These are phyloP conservation scores for Shinisaurus crocodilurus DNA, from an alignment of 2,113 vertebrate genomes.

Conservation along the genomic window DNA sequence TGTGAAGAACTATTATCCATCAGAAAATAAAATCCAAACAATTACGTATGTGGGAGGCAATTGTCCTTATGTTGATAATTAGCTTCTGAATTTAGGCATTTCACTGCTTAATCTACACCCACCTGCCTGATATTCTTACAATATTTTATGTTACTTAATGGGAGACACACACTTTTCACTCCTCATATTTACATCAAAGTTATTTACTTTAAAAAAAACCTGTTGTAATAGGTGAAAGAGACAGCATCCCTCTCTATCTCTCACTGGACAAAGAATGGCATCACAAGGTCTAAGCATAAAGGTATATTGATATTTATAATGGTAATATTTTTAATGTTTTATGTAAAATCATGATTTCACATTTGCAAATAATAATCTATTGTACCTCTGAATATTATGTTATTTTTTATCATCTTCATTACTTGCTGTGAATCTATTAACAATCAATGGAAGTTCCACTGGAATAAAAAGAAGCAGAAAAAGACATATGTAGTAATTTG, in stretches of 20 bases:
- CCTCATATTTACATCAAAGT: constrained; percentile 71
- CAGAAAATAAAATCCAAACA: constrained; percentile 61
- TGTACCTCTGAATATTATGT: constrained; percentile 66
- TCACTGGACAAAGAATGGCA: constrained; percentile 73
- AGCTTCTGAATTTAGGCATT: constrained; percentile 74
- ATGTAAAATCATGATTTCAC: constrained; percentile 75
- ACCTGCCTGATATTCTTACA: constrained; percentile 64
- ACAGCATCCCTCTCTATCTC: constrained; percentile 71
- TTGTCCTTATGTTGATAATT: constrained; percentile 76
- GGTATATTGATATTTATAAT: constrained; percentile 73
- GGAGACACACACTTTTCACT: constrained; percentile 73
- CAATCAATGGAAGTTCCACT: constrained; percentile 46
- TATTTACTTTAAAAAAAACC: constrained; percentile 69
- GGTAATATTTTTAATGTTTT: constrained; percentile 68
- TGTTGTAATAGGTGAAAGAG: constrained; percentile 72
- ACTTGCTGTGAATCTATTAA: constrained; percentile 53
- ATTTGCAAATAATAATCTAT: constrained; percentile 74
- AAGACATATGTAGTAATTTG: constrained; percentile 28
- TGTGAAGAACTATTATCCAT: constrained; percentile 66
- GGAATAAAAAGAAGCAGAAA: constrained; percentile 48
- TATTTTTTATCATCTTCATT: constrained; percentile 65
- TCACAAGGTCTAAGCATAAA: constrained; percentile 68
- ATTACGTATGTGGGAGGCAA: constrained; percentile 71
- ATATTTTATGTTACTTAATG: constrained; percentile 71
- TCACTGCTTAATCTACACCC: constrained; percentile 65